Percentiles rank a stretch among this genome's conserved stretches.
Evolutionary conservation across 2,888 invertebrate species (phyloP).

Genomic region (Digitonthophagus gazella): DNA sequence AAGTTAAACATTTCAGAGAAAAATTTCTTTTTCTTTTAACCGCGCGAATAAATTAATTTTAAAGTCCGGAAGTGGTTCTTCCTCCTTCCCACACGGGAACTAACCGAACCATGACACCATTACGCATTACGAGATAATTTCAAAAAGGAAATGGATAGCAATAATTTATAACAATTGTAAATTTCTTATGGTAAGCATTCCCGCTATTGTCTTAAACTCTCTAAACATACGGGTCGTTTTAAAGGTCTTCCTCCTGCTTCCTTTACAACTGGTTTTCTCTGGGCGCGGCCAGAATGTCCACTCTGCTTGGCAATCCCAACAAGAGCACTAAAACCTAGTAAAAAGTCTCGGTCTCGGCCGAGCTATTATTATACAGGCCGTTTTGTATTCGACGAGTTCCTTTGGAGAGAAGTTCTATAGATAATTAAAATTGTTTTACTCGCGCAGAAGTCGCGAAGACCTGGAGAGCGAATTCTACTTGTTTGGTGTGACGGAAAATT

Average conservation of each 20-base stretch:
- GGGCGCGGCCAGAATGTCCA: background rate
- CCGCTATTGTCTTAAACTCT: no score
- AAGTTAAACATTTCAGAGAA: no score
- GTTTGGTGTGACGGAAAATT: background rate
- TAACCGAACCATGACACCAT: background rate
- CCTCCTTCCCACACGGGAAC: background rate
- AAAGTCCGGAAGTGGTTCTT: background rate
- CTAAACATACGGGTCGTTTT: no score
- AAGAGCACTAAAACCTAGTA: no score
- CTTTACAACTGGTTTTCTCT: background rate
- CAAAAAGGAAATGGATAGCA: background rate
- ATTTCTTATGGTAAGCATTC: background rate
- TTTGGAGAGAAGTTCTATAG: background rate
- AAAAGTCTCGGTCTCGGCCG: no score
- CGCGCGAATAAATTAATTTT: background rate
- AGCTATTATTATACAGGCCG: background rate
- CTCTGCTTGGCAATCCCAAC: background rate
- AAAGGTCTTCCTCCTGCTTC: no score
- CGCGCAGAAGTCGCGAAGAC: background rate
- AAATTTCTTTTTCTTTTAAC: background rate
- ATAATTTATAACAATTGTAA: background rate
- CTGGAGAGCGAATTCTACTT: background rate
- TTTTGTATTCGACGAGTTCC: background rate
- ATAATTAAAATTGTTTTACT: background rate
- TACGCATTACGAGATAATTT: background rate